These are phyloP conservation scores for Sinohyriopsis cumingii DNA, from an alignment of 2,888 invertebrate genomes.

Conservation along the genomic window DNA sequence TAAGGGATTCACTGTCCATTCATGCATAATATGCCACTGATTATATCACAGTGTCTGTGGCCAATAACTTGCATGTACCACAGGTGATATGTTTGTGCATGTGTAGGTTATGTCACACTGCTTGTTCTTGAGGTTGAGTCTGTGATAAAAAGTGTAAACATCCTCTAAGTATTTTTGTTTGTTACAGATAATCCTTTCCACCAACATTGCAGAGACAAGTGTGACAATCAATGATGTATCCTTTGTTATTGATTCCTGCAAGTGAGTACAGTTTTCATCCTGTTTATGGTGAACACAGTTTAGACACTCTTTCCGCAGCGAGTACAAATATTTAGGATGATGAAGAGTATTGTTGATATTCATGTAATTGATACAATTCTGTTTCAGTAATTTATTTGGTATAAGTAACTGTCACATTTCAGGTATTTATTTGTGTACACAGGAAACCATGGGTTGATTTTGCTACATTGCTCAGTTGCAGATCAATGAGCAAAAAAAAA, in stretches of 20 bases:
- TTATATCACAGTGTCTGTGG: no score
- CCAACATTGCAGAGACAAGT: constrained; percentile 98
- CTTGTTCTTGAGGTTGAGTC: no score
- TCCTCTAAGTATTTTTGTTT: neutral
- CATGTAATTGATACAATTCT: neutral
- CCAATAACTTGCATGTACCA: no score
- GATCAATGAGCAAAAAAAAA: no score
- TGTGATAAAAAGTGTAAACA: no score
- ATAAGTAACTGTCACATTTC: neutral
- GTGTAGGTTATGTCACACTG: no score
- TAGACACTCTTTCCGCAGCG: neutral
- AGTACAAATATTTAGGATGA: neutral
- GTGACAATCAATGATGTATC: constrained; percentile 99
- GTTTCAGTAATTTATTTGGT: neutral
- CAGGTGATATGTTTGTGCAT: no score
- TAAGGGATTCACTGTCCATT: no score
- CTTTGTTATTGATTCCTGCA: constrained; percentile 97
- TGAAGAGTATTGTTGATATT: neutral
- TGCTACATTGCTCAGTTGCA: no score
- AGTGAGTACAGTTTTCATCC: constrained; percentile 73
- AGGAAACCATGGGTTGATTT: no score
- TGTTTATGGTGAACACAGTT: neutral
- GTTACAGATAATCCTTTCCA: constrained; percentile 90
- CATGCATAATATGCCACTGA: no score
- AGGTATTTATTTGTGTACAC: neutral